Evolutionary conservation across 2,113 vertebrate species (phyloP), one percentile per base, ranked within the genome.

Genomic region (Sander vitreus): DNA sequence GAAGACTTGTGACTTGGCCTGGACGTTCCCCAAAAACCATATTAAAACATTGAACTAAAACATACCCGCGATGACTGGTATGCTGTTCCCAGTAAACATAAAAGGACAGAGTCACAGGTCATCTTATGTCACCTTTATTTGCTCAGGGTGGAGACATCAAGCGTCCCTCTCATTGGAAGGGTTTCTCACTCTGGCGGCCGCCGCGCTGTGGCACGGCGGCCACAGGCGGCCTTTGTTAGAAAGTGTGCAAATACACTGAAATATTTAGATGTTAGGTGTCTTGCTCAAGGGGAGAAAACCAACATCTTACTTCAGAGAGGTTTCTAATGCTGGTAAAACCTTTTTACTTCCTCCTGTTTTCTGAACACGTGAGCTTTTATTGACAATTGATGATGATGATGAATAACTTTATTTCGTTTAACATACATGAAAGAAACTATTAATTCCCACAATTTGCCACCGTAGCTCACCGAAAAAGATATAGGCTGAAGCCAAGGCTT

Each of bases 201-300:
- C 76, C 36, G 76, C 50, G 71, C 57, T 60, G 43, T 33, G 33
- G 33, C 75, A 59, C 43, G 69, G 64, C 63, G 7, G 67, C 60
- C 71, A 19, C 83, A 64, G 67, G 30, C 57, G 0, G 6, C 72
- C 63, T 84, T 81, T 84, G 82, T 81, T 71, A 0, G 33, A 63
- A 73, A 7, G 55, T 76, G 87, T 80, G 91, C 81, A 90, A 90
- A 90, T 47, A 86, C 18, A 3, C 50, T 1, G 71, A 92, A 92
- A 77, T 92, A 92, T 92, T 75, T 92, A n/a, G 83, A 88, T 76
- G 81, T 60, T 45, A 51, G 82, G 90, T 90, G 90, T 87, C 67
- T 14, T 25, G 25, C 75, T 74, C 47, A 23, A 25, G 54, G 51
- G 25, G 16, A 45, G 15, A n/a, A 53, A 83, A 76, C 45, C 47